Evolutionary conservation across 2,797 vertebrate species (phyloP), one percentile per base, ranked within the genome.

Genomic region (Denticeps clupeoides): DNA sequence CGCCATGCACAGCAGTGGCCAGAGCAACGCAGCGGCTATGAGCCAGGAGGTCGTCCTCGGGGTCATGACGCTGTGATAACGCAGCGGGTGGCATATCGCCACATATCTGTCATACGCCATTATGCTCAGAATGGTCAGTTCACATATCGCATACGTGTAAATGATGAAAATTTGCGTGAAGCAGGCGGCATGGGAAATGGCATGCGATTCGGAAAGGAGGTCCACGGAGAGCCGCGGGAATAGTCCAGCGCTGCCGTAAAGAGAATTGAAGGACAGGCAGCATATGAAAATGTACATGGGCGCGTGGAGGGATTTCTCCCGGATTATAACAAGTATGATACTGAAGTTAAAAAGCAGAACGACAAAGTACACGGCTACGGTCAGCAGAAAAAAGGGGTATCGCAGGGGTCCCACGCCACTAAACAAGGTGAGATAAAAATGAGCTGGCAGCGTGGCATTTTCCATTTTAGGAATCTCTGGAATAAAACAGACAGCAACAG

Each of bases 41-140:
- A 73, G 28, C 8, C 29, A 22, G 3, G 6, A 50, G 13, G 68
- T 33, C 16, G 31, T 1, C 18, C 33, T 62, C 2, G 22, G 4
- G 2, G 53, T 69, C 29, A 74, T 47, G 46, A 62, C 74, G 41
- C 1, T 64, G 46, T 64, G 54, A 45, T 77, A 77, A 28, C 71
- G 62, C 25, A 77, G 50, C 44, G 74, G 70, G 2, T 73, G 57
- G 29, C 69, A 73, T 1, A 74, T 55, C 5, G 74, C 72, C 1
- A 70, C 42, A 33, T 64, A 68, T 3, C 69, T 54, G 41, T 77
- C 72, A 33, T 74, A 74, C 1, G 69, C 70, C 64, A 73, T 77
- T 1, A 71, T 38, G 5, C 61, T 60, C 18, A 77, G 41, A 28
- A 74, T 33, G 1, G 64, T 68, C 11, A 68, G 52, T 47, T 77